Percentiles rank a stretch among this genome's conserved stretches.
phyloP scores from a whole-genome alignment of 2,888 invertebrate species.

The Oligia fasciuncula region DNA sequence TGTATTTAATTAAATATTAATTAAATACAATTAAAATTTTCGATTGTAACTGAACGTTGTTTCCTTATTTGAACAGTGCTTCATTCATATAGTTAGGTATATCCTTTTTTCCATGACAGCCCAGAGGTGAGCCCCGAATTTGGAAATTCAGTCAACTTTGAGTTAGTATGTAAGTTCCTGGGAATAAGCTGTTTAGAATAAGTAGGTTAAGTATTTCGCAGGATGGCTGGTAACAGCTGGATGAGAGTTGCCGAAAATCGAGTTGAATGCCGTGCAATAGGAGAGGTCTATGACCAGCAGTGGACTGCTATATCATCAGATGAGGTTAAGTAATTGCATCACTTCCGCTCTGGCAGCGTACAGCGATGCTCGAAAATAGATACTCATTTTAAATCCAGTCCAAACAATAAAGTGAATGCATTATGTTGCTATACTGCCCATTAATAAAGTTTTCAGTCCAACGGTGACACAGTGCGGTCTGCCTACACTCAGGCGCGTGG shows the following conservation, averaged over 20 bases:
- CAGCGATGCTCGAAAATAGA: not conserved
- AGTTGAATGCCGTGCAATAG: too few species aligned
- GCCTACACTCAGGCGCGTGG: constrained; percentile 25
- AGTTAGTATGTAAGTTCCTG: not conserved
- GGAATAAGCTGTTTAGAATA: not conserved
- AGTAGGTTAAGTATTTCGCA: not conserved
- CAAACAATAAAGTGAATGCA: constrained; percentile 24
- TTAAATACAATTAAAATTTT: not conserved
- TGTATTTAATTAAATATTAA: too few species aligned
- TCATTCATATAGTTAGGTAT: not conserved
- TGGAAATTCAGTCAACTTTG: not conserved
- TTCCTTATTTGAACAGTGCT: not conserved
- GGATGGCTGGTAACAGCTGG: too few species aligned
- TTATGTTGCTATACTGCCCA: not conserved
- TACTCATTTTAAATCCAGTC: constrained; percentile 3
- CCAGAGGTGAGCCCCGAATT: not conserved
- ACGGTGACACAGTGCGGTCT: constrained; percentile 19
- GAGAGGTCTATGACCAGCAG: too few species aligned
- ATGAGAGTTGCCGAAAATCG: too few species aligned
- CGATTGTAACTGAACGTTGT: not conserved
- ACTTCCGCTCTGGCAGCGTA: not conserved
- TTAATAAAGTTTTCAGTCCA: constrained; percentile 38
- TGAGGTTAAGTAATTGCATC: not conserved
- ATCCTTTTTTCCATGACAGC: not conserved
- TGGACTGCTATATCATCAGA: too few species aligned